These are phyloP conservation scores for Sebastes elongatus DNA, from an alignment of 2,797 vertebrate species.

Conservation along the genomic window DNA sequence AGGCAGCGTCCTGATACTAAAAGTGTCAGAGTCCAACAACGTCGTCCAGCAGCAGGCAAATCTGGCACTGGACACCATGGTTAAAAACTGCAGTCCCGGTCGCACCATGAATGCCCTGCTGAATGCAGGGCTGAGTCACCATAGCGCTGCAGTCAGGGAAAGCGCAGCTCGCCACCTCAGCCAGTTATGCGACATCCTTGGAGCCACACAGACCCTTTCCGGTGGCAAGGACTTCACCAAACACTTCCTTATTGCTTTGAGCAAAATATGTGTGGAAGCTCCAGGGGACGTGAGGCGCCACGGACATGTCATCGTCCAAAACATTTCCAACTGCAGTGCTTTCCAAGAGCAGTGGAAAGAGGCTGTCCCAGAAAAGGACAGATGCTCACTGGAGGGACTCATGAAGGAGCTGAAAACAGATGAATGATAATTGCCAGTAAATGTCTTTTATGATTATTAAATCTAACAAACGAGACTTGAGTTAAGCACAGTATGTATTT, in stretches of 20 bases:
- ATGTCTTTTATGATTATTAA: neutral
- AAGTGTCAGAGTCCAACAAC: neutral
- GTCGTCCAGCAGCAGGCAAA: neutral
- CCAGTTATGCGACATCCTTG: neutral
- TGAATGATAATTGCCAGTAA: neutral
- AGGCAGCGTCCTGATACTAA: neutral
- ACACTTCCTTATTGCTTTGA: neutral
- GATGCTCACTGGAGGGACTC: neutral
- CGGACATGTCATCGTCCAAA: slow-evolving; percentile 1
- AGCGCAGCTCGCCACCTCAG: slow-evolving; percentile 2
- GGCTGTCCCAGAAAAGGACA: neutral
- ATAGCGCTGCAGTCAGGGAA: neutral
- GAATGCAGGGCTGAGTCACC: neutral
- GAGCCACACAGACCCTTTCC: neutral
- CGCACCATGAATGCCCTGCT: neutral
- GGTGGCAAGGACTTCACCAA: neutral
- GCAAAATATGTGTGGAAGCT: slow-evolving; percentile 1
- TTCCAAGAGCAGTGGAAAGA: slow-evolving; percentile 21
- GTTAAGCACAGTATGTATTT: neutral
- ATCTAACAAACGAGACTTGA: neutral
- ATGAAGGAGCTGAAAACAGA: neutral
- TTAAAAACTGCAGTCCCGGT: neutral
- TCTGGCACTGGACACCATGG: neutral
- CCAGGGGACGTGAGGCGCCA: slow-evolving; percentile 2
- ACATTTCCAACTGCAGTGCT: neutral